phyloP scores from a whole-genome alignment of 2,113 vertebrate species.

The Marmota flaviventris region DNA sequence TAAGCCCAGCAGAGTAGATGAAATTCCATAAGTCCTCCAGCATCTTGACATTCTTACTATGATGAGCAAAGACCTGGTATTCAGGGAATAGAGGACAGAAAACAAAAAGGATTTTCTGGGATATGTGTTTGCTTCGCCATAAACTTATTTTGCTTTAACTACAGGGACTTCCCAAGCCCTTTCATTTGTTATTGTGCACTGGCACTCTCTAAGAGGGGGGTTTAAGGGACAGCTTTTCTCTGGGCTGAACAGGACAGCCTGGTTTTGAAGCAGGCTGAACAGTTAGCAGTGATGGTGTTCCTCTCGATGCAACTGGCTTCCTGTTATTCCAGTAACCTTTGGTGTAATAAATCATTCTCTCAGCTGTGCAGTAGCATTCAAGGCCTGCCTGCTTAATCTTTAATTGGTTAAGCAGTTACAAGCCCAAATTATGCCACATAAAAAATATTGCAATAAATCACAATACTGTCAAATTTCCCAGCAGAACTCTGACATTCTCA shows the following conservation, averaged over 20 bases:
- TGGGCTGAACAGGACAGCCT: background rate
- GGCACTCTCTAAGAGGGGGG: background rate
- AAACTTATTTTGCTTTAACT: background rate
- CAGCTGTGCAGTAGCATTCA: conserved; percentile 38
- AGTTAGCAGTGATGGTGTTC: background rate
- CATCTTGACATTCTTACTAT: conserved; percentile 6
- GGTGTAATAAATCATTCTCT: conserved; percentile 69
- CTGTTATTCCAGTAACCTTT: conserved; percentile 15
- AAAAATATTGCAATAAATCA: conserved; percentile 71
- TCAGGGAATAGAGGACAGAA: background rate
- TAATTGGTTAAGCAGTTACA: conserved; percentile 76
- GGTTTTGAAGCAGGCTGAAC: background rate
- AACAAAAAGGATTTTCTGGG: background rate
- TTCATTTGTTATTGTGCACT: background rate
- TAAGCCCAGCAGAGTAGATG: background rate
- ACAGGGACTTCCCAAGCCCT: background rate
- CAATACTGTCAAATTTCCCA: conserved; percentile 25
- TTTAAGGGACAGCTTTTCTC: background rate
- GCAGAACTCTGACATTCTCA: conserved; percentile 58
- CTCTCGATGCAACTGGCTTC: conserved; percentile 5
- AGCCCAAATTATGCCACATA: conserved; percentile 43
- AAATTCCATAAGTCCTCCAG: background rate
- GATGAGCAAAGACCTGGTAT: conserved; percentile 15
- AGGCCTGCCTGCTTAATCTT: conserved; percentile 66
- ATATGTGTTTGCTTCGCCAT: background rate